These are phyloP conservation scores for Psix sp. DNA, from an alignment of 1,140 invertebrate genomes.

Conservation along the genomic window DNA sequence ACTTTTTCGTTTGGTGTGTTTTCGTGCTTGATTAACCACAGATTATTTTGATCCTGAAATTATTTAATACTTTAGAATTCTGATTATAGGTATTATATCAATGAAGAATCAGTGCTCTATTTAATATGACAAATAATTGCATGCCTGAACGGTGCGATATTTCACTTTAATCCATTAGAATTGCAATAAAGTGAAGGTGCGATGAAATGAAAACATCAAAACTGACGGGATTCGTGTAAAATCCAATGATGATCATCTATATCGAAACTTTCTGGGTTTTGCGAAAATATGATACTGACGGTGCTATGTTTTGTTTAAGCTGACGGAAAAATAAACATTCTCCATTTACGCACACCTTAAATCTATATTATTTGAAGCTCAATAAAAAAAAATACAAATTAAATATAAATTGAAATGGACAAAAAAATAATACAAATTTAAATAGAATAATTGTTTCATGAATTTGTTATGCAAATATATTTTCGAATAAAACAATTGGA, in stretches of 20 bases:
- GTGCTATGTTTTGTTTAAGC: background rate
- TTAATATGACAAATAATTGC: slow-evolving; percentile 36
- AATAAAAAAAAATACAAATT: too few relatives aligned
- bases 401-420: too few relatives aligned
- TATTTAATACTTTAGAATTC: background rate
- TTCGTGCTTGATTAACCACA: too few relatives aligned
- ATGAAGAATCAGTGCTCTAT: slow-evolving; percentile 21
- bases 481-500: too few relatives aligned
- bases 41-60: background rate
- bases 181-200: slow-evolving; percentile 20
- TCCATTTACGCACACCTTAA: too few relatives aligned
- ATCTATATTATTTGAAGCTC: too few relatives aligned
- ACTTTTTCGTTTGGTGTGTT: too few relatives aligned
- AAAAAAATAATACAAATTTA: too few relatives aligned
- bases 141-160: background rate
- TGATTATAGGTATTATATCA: background rate
- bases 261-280: background rate
- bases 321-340: too few relatives aligned
- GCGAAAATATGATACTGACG: background rate
- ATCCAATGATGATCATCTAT: background rate
- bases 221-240: slow-evolving; percentile 9
- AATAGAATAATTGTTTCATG: too few relatives aligned
- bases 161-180: slow-evolving; percentile 38
- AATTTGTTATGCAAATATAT: too few relatives aligned
- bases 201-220: slow-evolving; percentile 24